A percentile compares a stretch with the other conserved stretches of the same genome.
Evolutionary conservation across 2,888 invertebrate species (phyloP).

Genomic region (Tortricodes alternella): DNA sequence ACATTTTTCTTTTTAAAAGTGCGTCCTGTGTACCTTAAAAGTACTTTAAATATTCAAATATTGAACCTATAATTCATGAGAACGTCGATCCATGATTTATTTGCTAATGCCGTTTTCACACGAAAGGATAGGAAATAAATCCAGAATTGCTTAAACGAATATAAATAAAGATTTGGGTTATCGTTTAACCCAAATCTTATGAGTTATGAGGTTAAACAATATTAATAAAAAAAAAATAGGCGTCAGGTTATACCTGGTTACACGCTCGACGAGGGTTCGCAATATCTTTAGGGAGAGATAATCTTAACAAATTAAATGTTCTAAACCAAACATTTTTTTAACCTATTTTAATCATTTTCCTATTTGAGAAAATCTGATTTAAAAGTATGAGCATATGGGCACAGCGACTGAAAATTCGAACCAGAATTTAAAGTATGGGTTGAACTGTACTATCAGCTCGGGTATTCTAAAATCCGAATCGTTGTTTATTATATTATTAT

Average conservation of each 20-base stretch:
- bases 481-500: too few species aligned
- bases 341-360: too few species aligned
- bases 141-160: neutral
- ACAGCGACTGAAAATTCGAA: too few species aligned
- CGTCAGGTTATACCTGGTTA: neutral
- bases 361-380: too few species aligned
- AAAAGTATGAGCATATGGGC: too few species aligned
- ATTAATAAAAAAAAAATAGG: conserved; percentile 21
- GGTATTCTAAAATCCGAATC: too few species aligned
- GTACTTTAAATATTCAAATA: neutral
- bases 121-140: conserved; percentile 2
- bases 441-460: too few species aligned
- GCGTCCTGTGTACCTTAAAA: too few species aligned
- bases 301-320: conserved; percentile 6
- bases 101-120: neutral
- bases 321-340: too few species aligned
- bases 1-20: too few species aligned
- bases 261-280: conserved; percentile 1
- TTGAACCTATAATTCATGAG: neutral
- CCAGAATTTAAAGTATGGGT: too few species aligned
- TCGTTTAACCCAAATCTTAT: too few species aligned
- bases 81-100: conserved; percentile 8
- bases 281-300: neutral
- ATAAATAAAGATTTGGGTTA: conserved; percentile 13
- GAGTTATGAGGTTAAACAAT: conserved; percentile 16